A percentile compares a stretch with the other conserved stretches of the same genome.
phyloP scores from a whole-genome alignment of 2,888 invertebrate genomes.

The Eremobia ochroleuca region DNA sequence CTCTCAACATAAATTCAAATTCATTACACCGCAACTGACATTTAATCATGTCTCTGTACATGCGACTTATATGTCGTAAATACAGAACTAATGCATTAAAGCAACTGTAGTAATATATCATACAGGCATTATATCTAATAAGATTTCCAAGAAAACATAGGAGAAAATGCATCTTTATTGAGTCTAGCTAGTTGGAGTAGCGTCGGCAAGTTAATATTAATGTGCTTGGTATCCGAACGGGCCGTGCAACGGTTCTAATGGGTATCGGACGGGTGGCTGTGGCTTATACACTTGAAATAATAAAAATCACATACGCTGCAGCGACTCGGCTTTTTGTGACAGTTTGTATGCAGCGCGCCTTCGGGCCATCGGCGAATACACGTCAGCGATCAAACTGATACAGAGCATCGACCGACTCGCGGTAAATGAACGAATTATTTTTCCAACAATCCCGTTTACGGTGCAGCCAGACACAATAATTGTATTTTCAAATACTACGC shows the following conservation, averaged over 20 bases:
- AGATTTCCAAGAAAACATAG: constrained; percentile 53
- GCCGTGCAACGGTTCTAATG: constrained; percentile 39
- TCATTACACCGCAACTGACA: constrained; percentile 50
- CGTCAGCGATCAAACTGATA: constrained; percentile 47
- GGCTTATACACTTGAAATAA: constrained; percentile 36
- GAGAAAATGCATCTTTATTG: constrained; percentile 58
- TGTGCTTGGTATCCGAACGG: constrained; percentile 54
- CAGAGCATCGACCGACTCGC: constrained; percentile 23
- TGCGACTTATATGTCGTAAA: constrained; percentile 29
- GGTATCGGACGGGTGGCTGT: constrained; percentile 28
- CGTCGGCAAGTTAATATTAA: constrained; percentile 69
- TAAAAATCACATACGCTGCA: constrained; percentile 45
- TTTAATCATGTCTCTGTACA: constrained; percentile 50
- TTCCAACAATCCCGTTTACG: constrained; percentile 13
- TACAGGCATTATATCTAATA: constrained; percentile 52
- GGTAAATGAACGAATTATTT: constrained; percentile 34
- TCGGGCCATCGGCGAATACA: constrained; percentile 27
- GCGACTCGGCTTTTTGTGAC: constrained; percentile 26
- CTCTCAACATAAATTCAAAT: constrained; percentile 49
- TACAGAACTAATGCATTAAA: constrained; percentile 53
- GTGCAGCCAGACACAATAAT: constrained; percentile 23
- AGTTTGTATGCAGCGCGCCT: constrained; percentile 37
- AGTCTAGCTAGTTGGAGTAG: constrained; percentile 54
- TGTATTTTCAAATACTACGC: not conserved
- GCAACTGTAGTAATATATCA: constrained; percentile 40